Evolutionary conservation across 2,113 vertebrate genomes (phyloP), one percentile per base, ranked within the genome.

Genomic region (Tinamus guttatus): DNA sequence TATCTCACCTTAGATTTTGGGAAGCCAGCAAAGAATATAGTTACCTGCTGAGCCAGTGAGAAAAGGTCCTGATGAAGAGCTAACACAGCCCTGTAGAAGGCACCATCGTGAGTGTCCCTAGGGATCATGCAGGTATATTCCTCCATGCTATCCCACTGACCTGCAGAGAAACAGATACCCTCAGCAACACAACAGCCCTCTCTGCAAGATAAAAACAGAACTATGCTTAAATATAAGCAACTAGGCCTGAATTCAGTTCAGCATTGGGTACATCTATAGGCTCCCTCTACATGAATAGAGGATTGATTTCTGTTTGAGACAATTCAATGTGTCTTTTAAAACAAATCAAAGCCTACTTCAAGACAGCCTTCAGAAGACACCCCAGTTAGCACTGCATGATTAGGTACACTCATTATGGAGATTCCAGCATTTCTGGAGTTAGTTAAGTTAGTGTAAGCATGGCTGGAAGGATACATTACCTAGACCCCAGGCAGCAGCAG

Each of bases 101-200:
- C 99, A 1, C 99, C 99, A 12, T 99, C 99, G 0, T 99, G 99
- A 18, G 99, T 99, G 85, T 99, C 99, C 94, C 99, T 98, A 5
- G 99, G 99, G 81, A 99, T 99, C 99, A 99, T 99, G 91, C 99
- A 99, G 3, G 99, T 99, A 14, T 99, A 99, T 82, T 99, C 99
- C 77, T 99, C 99, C 99, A 99, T 99, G 97, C 99, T 99, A 94
- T 99, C 99, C 99, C 99, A 99, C 94, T 99, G 99, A 36, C 99
- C 99, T 99, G 93, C 32, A 85, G 28, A 64, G 54, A 95, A 13
- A 95, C 59, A 94, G 45, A 86, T 2, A 94, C 0, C 58, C 9
- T 41, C 58, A 74, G 41, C 28, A 12, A 83, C 0, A 60, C 73
- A 54, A 11, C 25, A 83, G 70, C 63, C 19, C 36, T 27, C 40